phyloP scores from a whole-genome alignment of 2,888 invertebrate species.

The Odontothrips loti region DNA sequence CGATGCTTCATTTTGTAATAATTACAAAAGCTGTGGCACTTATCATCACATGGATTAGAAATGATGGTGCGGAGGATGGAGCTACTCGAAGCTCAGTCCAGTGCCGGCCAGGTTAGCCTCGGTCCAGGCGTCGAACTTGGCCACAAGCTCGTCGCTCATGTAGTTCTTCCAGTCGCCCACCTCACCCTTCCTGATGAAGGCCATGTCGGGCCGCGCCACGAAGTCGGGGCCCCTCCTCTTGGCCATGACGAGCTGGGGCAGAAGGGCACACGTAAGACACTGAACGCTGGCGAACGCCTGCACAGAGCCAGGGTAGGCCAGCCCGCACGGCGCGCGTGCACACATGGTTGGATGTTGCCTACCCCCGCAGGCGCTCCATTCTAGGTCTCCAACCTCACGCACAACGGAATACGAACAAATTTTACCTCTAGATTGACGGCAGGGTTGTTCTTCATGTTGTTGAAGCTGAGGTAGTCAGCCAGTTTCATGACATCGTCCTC shows the following conservation, averaged over 20 bases:
- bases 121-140: slow-evolving; percentile 46
- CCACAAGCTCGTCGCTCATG: slow-evolving; percentile 44
- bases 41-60: no score
- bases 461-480: slow-evolving; percentile 70
- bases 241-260: slow-evolving; percentile 47
- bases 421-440: slow-evolving; percentile 64
- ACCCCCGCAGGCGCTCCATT: not conserved
- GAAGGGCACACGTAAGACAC: not conserved
- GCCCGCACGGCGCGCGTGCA: not conserved
- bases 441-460: slow-evolving; percentile 75
- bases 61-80: no score
- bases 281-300: not conserved
- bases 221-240: slow-evolving; percentile 52
- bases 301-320: not conserved
- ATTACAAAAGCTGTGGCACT: no score
- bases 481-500: slow-evolving; percentile 64
- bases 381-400: not conserved
- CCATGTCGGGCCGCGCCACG: slow-evolving; percentile 47
- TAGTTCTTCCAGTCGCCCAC: slow-evolving; percentile 45
- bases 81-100: slow-evolving; percentile 37
- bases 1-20: no score
- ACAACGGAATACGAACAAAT: not conserved
- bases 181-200: slow-evolving; percentile 68
- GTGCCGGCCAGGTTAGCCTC: slow-evolving; percentile 41
- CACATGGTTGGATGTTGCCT: not conserved